Base-by-base conservation (phyloP, 2,113 vertebrate species). In the Acrocephalus kingi region DNA sequence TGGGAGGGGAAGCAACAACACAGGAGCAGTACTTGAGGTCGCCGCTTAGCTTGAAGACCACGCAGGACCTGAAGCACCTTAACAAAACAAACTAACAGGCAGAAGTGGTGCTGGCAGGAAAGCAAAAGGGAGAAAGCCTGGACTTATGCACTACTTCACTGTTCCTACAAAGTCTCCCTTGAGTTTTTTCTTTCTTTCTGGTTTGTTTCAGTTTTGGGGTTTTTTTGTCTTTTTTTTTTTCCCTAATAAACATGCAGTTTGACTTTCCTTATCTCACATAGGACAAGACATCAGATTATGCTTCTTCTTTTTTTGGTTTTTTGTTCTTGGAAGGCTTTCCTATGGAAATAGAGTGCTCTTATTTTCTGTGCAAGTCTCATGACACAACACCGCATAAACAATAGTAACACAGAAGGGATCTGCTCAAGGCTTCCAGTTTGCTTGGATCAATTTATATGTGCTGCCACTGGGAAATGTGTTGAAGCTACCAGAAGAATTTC, bases 301-400 rank as follows among this genome's bases (percentile, higher is more conserved):
- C 95, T 88, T 81, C 84, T 79, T 56, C 48, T 84, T 77, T 78
- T 78, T 85, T 81, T 78, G 28, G 6, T 79, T 84, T 33, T 59
- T 76, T 76, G 64, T 67, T 81, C 71, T 49, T 66, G 10, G 80
- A 94, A 95, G 86, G 97, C 96, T 98, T 98, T 98, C 98, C 97
- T 97, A 95, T 98, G 98, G 98, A 98, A 98, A 98, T 97, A 94
- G 96, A 94, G 75, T 46, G 10, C 97, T 96, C 84, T 96, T 95
- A 69, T 95, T 93, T 96, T 97, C 97, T 84, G 87, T 95, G 89
- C 97, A 96, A 95, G 94, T 96, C 90, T 97, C 92, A 92, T 86
- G 87, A 85, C 59, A 46, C 83, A 96, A 92, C 94, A 83, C 55
- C 0, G 66, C 86, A 61, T 94, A 91, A 93, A 95, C 87, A 79